Percentiles rank a stretch among this genome's conserved stretches.
phyloP scores from a whole-genome alignment of 2,797 vertebrate genomes.

The Coccyzus lansbergi region DNA sequence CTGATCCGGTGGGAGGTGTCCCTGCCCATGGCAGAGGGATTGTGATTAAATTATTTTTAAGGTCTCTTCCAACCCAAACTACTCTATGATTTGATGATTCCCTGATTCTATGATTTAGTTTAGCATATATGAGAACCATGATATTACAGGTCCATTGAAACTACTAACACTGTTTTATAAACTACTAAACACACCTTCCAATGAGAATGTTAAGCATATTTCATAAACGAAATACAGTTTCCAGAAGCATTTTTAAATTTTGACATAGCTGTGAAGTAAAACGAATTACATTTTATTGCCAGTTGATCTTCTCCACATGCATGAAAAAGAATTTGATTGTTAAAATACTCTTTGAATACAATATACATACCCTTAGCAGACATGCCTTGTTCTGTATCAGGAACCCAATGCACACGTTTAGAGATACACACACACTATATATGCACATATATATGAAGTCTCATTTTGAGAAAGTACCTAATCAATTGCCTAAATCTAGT shows the following conservation, averaged over 20 bases:
- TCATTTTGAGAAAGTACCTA: not conserved
- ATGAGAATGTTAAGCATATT: not conserved
- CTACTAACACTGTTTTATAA: not conserved
- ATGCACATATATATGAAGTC: not conserved
- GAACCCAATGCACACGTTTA: not conserved
- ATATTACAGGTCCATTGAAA: not conserved
- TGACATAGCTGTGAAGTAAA: not conserved
- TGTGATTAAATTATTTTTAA: too few relatives aligned
- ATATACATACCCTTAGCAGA: not conserved
- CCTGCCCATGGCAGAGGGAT: too few relatives aligned
- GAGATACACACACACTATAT: not conserved
- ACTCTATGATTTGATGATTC: too few relatives aligned
- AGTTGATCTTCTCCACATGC: not conserved
- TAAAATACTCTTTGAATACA: not conserved
- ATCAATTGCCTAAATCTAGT: not conserved
- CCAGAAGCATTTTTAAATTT: not conserved
- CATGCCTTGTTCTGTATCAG: not conserved
- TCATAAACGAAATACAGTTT: not conserved
- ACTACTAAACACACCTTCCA: not conserved
- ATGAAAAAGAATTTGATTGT: not conserved
- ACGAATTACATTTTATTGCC: not conserved
- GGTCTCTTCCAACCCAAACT: too few relatives aligned
- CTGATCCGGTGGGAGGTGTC: too few relatives aligned
- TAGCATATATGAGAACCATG: not conserved
- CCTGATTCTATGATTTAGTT: too few relatives aligned